Evolutionary conservation across 1,140 invertebrate species (phyloP).

Genomic region (Panulirus ornatus): DNA sequence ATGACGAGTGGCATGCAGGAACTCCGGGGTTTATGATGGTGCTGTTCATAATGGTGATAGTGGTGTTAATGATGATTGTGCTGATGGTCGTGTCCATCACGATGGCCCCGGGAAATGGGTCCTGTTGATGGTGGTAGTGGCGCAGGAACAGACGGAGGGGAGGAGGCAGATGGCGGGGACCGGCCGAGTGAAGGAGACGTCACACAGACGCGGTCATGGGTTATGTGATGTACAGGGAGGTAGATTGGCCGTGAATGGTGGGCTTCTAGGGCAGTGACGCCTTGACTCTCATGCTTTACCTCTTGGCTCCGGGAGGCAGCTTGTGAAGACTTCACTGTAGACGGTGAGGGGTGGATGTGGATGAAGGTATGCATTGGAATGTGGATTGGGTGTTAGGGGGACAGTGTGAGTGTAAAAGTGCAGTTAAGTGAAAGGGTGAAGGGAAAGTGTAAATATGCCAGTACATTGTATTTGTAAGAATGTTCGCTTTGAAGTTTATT

Average conservation of each 20-base stretch:
- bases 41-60: neutral
- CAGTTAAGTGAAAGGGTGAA: too few species aligned
- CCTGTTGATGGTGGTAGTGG: neutral
- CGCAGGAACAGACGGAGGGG: neutral
- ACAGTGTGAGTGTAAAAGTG: too few species aligned
- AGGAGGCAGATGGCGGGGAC: neutral
- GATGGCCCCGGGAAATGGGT: neutral
- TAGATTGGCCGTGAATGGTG: neutral
- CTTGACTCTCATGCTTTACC: neutral
- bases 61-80: slow-evolving; percentile 29
- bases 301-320: neutral
- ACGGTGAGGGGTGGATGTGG: neutral
- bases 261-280: neutral
- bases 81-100: neutral
- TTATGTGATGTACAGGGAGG: neutral
- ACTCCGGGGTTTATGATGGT: neutral
- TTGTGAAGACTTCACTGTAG: neutral
- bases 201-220: neutral
- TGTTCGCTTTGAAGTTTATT: too few species aligned
- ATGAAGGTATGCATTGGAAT: neutral
- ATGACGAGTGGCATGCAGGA: slow-evolving; percentile 3
- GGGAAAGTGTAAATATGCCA: too few species aligned
- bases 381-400: neutral
- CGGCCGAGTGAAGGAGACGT: neutral
- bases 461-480: too few species aligned